These are phyloP conservation scores for Arenaria interpres DNA, from an alignment of 2,113 vertebrate genomes.

Conservation along the genomic window DNA sequence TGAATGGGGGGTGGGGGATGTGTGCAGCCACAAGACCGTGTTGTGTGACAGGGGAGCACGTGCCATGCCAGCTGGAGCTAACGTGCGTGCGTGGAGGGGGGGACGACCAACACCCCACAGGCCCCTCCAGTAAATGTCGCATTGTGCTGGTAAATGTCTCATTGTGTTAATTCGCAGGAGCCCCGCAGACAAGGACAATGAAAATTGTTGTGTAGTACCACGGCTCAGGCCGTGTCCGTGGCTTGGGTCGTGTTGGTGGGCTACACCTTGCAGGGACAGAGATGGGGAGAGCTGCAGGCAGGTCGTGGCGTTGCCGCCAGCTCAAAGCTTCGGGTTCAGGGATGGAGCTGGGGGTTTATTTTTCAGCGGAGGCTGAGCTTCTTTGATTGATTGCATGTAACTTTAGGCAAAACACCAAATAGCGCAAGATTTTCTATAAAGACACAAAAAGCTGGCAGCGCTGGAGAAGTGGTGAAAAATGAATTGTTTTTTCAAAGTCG, in stretches of 20 bases:
- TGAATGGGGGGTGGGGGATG: neutral
- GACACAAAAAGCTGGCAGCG: neutral
- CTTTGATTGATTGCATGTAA: neutral
- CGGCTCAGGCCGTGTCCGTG: neutral
- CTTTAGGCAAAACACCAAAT: neutral
- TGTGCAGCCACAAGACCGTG: neutral
- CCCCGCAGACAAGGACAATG: neutral
- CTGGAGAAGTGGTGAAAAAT: slow-evolving; percentile 17
- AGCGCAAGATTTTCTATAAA: neutral
- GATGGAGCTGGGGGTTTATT: neutral
- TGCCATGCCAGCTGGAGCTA: slow-evolving; percentile 37
- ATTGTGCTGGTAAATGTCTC: slow-evolving; percentile 36
- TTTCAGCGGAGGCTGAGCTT: neutral
- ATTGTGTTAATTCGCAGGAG: neutral
- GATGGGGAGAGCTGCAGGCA: neutral
- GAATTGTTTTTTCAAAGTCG: slow-evolving; percentile 16
- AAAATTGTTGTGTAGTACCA: neutral
- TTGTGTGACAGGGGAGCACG: neutral
- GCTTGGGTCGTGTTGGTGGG: neutral
- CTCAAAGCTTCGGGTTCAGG: neutral
- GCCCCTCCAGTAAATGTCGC: neutral
- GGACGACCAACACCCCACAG: neutral
- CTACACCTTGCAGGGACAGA: neutral
- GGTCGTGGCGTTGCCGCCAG: accelerated
- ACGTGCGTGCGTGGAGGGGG: neutral